Percentiles rank a stretch among this genome's conserved stretches.
Evolutionary conservation across 2,113 vertebrate species (phyloP).

Genomic region (Tachuris rubrigastra): DNA sequence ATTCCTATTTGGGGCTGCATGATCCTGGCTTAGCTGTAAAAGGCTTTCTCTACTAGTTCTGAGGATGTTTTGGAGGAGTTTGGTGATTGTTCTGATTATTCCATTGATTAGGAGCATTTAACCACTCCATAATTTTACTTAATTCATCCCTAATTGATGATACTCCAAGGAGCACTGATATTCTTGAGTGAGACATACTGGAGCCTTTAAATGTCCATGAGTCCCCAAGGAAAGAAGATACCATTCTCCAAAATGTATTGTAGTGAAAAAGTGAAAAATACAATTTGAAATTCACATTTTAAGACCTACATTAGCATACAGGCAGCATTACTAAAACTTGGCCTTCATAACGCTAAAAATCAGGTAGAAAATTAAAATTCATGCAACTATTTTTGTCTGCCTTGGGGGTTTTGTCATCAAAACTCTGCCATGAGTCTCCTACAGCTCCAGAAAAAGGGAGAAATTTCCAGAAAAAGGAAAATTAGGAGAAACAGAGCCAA

Average conservation of each 20-base stretch:
- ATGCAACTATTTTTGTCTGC: background rate
- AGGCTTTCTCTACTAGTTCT: background rate
- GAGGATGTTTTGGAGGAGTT: background rate
- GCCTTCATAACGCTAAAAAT: background rate
- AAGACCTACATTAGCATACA: background rate
- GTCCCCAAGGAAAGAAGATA: background rate
- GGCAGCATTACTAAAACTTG: background rate
- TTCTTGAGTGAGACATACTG: background rate
- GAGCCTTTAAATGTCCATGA: background rate
- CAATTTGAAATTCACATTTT: background rate
- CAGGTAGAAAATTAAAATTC: background rate
- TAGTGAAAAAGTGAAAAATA: background rate
- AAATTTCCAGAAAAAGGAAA: background rate
- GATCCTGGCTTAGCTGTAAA: background rate
- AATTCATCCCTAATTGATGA: background rate
- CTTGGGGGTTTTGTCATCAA: background rate
- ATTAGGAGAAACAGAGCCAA: background rate
- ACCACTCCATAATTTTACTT: background rate
- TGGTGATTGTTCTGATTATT: slow-evolving; percentile 16
- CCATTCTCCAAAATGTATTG: background rate
- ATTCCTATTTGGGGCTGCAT: background rate
- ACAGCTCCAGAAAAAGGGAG: background rate
- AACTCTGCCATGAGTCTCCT: background rate
- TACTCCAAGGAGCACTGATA: background rate
- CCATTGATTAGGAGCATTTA: background rate